Evolutionary conservation across 2,888 invertebrate species (phyloP).

Genomic region (Noctua janthe): DNA sequence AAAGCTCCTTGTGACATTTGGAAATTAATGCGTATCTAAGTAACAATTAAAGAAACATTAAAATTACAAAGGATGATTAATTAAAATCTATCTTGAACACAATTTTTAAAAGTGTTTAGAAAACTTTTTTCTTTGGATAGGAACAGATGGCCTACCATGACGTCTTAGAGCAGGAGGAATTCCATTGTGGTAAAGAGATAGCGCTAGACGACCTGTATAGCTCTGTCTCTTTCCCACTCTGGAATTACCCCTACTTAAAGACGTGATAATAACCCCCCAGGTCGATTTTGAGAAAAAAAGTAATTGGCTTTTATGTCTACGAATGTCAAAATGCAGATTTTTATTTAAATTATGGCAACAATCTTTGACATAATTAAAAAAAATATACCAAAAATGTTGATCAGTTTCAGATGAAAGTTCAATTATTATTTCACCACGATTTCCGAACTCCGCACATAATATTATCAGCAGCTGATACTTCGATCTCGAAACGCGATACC

Average conservation of each 20-base stretch:
- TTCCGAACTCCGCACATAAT: constrained; percentile 59
- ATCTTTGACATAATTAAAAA: neutral
- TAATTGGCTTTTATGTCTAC: neutral
- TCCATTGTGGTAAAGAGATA: too few relatives aligned
- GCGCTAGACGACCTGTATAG: too few relatives aligned
- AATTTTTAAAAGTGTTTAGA: neutral
- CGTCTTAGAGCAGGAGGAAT: too few relatives aligned
- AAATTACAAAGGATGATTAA: neutral
- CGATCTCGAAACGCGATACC: constrained; percentile 78
- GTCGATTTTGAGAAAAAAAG: neutral
- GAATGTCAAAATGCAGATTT: too few relatives aligned
- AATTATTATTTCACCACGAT: neutral
- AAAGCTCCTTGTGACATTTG: neutral
- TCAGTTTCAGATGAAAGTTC: neutral
- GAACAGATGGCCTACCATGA: too few relatives aligned
- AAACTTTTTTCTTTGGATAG: neutral
- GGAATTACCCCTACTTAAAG: too few relatives aligned
- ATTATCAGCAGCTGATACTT: constrained; percentile 80
- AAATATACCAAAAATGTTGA: neutral
- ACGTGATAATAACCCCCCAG: too few relatives aligned
- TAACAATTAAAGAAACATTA: neutral
- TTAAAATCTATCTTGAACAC: neutral
- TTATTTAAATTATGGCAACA: neutral
- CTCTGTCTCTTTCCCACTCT: too few relatives aligned
- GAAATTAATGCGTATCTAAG: too few relatives aligned